Base-by-base conservation (phyloP, 2,113 vertebrate genomes). In the Chlorocebus sabaeus region DNA sequence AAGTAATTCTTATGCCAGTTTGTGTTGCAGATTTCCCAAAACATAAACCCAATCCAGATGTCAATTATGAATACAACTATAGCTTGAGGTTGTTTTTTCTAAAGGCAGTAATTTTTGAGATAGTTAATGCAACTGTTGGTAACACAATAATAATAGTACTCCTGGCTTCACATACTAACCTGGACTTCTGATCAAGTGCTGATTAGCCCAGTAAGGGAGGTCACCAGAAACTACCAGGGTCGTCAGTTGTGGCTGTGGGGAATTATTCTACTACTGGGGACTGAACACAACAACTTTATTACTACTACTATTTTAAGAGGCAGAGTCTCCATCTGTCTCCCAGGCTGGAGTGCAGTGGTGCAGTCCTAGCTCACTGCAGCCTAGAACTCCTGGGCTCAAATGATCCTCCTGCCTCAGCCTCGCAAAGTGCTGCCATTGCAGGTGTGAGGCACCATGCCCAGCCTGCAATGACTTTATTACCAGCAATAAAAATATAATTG, bases 121-220 rank as follows among this genome's bases (percentile, higher is more conserved):
- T 98, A 98, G 96, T 98, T 98, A 98, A 99, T 98, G 98, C 97
- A 99, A 98, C 98, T 99, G 98, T 98, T 99, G 98, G 98, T 99
- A 99, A 99, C 98, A 99, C 98, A 99, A 98, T 98, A 99, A 98
- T 98, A 98, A 98, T 95, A 98, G 98, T 98, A 99, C 98, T 99
- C 98, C 98, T 99, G 98, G 98, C 98, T 98, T 98, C 98, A 98
- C 98, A 98, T 98, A 99, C 98, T 98, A 99, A 99, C 98, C 99
- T 99, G 99, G 98, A 98, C 98, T 98, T 99, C 98, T 97, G 98
- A 98, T 97, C 98, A 98, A 98, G 97, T 97, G 97, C 97, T 94
- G 97, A 98, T 98, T 98, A 99, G 98, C 98, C 98, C 98, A 99
- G 98, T 98, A 98, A 98, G 97, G 98, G 98, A 99, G 98, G 98